Conservation (phyloP, 2,113 vertebrate species). For the Galeopterus variegatus region DNA sequence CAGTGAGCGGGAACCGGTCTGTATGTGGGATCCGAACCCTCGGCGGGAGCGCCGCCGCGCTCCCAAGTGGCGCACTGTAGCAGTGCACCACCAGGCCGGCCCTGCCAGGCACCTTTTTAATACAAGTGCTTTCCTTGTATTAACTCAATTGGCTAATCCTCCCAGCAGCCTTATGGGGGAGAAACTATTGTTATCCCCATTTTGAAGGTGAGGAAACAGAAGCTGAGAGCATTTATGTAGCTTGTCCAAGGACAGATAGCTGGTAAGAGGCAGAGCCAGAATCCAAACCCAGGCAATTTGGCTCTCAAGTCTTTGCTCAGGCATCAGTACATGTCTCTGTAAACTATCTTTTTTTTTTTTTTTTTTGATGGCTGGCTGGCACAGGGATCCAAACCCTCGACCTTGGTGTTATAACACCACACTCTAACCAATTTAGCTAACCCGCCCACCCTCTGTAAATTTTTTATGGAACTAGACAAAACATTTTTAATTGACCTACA, state of each 20-base stretch:
- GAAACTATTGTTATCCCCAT: neutral
- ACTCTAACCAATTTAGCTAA: too few relatives aligned
- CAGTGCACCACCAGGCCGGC: too few relatives aligned
- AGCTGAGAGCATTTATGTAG: neutral
- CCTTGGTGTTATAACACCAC: too few relatives aligned
- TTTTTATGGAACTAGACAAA: constrained; percentile 40
- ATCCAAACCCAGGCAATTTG: neutral
- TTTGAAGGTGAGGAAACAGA: constrained; percentile 36
- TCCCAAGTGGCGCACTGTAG: too few relatives aligned
- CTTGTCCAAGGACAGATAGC: neutral
- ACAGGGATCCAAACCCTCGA: too few relatives aligned
- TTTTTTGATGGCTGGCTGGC: too few relatives aligned
- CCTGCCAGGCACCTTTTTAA: neutral
- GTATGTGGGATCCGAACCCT: too few relatives aligned
- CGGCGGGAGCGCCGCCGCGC: too few relatives aligned
- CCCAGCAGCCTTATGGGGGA: neutral
- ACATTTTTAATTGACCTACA: neutral
- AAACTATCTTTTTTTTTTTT: neutral
- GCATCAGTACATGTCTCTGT: neutral
- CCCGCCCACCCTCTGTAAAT: neutral
- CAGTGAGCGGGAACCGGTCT: too few relatives aligned
- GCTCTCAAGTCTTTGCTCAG: neutral
- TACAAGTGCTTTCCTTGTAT: neutral
- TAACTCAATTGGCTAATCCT: neutral
- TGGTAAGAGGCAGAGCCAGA: neutral